Conservation (phyloP, 2,797 vertebrate genomes). For the Gorsachius magnificus region DNA sequence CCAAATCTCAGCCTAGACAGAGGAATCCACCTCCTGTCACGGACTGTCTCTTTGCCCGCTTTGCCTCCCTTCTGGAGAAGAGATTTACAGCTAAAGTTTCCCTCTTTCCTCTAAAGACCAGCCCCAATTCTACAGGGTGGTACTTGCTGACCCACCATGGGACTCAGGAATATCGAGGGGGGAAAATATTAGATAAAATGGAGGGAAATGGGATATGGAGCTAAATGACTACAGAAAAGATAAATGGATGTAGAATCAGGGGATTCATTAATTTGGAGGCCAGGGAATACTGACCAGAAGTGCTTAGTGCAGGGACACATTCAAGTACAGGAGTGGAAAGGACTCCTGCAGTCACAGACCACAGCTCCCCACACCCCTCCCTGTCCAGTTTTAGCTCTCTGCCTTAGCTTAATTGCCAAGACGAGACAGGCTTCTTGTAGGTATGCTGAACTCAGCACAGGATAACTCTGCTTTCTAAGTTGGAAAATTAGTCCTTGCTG, state of each 20-base stretch:
- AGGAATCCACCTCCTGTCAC: background rate
- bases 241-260: background rate
- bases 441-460: background rate
- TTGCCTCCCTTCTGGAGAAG: background rate
- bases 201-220: background rate
- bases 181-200: background rate
- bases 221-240: background rate
- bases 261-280: background rate
- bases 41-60: accelerated
- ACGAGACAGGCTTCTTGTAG: background rate
- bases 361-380: background rate
- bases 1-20: background rate
- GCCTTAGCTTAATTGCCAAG: background rate
- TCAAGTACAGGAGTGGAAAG: background rate
- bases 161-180: accelerated
- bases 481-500: background rate
- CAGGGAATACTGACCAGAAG: background rate
- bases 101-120: background rate
- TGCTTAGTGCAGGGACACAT: accelerated
- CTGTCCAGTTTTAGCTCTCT: background rate
- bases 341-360: accelerated
- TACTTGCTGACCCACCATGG: background rate
- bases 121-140: accelerated
- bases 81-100: background rate
- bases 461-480: background rate